Evolutionary conservation across 2,888 invertebrate genomes (phyloP), one percentile per base, ranked within the genome.

Genomic region (Beris chalybata): DNA sequence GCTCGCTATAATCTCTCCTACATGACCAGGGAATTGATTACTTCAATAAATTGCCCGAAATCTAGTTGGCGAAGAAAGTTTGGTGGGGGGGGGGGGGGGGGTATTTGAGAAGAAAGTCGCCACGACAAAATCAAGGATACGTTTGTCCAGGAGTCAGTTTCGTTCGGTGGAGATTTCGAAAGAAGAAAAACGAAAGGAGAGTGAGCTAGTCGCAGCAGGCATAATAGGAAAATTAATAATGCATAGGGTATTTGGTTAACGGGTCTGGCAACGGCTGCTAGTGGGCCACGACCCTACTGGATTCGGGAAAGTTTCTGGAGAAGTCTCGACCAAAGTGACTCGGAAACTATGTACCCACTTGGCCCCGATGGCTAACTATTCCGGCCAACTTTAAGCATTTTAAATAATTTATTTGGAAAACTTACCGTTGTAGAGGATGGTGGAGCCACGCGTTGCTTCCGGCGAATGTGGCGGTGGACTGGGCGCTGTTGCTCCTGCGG

Each of bases 361-460:
- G 48, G 48, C n/a, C 15, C 53, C 2, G 13, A 50, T 50, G 22
- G 53, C 22, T 15, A 11, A 53, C 7, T 15, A 47, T n/a, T 15
- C 12, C 47, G 5, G 13, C 11, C 15, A 15, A 15, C 4, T 13
- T 47, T 6, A 47, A 47, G 47, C n/a, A 12, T 12, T 47, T 47
- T 13, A 55, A 58, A 58, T 29, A 45, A 30, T 29, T 44, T 4
- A 47, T 11, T 45, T 58, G 52, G 12, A 22, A 13, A 50, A 82
- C 88, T 86, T 79, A 91, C 90, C 90, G 82, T 90, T 90, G 80
- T 90, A 90, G 75, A 90, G 86, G 78, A 89, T 86, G 76, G 89
- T 89, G 75, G 88, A 89, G 78, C 85, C 89, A 83, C 81, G 88
- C 80, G 81, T 86, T 82, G 82, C 80, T 76, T 82, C 81, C 63